Evolutionary conservation across 2,888 invertebrate species (phyloP).

Genomic region (Calameuta pallipes): DNA sequence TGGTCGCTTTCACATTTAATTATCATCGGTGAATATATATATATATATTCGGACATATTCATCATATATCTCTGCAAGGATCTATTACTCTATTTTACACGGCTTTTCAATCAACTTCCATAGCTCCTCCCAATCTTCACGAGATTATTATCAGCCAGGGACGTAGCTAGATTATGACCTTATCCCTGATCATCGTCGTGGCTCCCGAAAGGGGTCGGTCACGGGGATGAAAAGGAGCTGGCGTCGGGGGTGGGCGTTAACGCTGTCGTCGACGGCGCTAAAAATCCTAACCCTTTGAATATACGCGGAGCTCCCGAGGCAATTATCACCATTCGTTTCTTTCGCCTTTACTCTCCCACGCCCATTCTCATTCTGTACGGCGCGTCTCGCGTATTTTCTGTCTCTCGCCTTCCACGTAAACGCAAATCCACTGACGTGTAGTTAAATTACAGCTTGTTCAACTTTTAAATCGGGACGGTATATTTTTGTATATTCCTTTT

Average conservation of each 20-base stretch:
- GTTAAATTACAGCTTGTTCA: constrained; percentile 13
- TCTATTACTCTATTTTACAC: background rate
- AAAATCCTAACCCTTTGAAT: background rate
- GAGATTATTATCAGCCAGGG: background rate
- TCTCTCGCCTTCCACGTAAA: constrained; percentile 1
- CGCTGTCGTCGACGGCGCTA: background rate
- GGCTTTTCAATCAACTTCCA: background rate
- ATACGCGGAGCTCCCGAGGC: background rate
- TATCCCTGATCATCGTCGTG: background rate
- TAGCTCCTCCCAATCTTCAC: background rate
- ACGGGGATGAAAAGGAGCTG: background rate
- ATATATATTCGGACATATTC: too few relatives aligned
- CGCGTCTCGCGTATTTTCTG: background rate
- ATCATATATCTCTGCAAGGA: background rate
- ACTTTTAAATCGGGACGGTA: constrained; percentile 7
- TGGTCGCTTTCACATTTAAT: too few relatives aligned
- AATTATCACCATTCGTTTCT: background rate
- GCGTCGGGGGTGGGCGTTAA: too few relatives aligned
- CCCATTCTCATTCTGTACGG: background rate
- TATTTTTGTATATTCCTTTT: background rate
- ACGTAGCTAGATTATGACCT: background rate
- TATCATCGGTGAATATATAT: too few relatives aligned
- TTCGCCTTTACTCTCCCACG: background rate
- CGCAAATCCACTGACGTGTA: background rate
- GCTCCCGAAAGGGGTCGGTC: background rate